phyloP scores from a whole-genome alignment of 1,140 invertebrate genomes.

The Eciton burchellii region DNA sequence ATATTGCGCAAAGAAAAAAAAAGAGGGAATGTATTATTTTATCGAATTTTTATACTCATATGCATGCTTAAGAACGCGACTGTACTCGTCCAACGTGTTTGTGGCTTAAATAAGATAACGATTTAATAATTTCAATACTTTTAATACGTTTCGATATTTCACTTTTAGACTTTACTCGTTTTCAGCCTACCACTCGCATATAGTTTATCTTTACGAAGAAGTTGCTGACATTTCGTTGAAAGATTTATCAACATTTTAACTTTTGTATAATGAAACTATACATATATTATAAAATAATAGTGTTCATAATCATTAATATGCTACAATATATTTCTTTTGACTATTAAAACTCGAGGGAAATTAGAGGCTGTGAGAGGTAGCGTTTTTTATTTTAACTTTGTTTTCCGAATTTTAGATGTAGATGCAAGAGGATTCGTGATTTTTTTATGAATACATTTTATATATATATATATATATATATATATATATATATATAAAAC shows the following conservation, averaged over 20 bases:
- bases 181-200: conserved; percentile 12
- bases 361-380: conserved; percentile 17
- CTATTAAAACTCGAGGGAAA: background rate
- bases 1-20: background rate
- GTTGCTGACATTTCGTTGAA: background rate
- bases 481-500: background rate
- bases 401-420: background rate
- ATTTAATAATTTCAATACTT: conserved; percentile 8
- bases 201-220: conserved; percentile 14
- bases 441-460: background rate
- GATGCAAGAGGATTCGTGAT: background rate
- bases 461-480: background rate
- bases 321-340: background rate
- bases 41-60: background rate
- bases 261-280: background rate
- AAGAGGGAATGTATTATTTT: background rate
- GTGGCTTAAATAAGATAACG: conserved; percentile 30
- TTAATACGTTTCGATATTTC: conserved; percentile 28
- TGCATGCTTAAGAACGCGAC: background rate
- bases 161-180: conserved; percentile 4
- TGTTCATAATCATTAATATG: background rate
- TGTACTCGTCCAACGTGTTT: conserved; percentile 45
- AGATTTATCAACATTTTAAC: background rate
- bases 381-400: conserved; percentile 29
- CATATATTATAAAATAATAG: conserved; percentile 4